phyloP scores from a whole-genome alignment of 2,797 vertebrate genomes.

The Ispidina picta region DNA sequence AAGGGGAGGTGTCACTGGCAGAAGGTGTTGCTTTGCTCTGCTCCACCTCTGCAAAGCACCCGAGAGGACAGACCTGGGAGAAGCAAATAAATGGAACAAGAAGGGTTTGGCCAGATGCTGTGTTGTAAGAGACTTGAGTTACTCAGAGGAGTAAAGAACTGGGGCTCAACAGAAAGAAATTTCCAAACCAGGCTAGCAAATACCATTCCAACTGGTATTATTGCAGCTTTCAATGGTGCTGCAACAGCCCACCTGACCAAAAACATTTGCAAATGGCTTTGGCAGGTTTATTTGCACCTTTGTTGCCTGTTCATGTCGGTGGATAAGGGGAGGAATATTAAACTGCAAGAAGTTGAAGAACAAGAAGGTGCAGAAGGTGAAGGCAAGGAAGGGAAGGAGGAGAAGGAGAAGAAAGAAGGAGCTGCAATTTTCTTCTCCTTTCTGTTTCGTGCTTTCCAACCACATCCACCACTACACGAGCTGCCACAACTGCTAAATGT shows the following conservation, averaged over 20 bases:
- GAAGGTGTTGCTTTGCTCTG: not conserved
- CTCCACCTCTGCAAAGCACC: not conserved
- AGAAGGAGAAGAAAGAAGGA: not conserved
- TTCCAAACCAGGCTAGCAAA: not conserved
- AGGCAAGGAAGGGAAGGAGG: not conserved
- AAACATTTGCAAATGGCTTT: not conserved
- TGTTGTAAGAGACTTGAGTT: not conserved
- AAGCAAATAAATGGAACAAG: not conserved
- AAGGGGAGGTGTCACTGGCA: not conserved
- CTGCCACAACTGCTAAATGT: constrained; percentile 11
- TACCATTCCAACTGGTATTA: not conserved
- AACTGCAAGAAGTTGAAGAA: not conserved
- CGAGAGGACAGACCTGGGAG: not conserved
- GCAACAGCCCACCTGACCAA: not conserved
- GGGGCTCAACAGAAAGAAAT: not conserved
- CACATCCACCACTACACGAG: not conserved
- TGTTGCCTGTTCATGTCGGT: not conserved
- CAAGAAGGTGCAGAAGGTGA: too few species aligned
- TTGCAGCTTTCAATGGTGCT: not conserved
- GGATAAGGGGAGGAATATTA: not conserved
- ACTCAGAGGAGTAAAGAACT: not conserved
- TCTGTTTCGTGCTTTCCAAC: constrained; percentile 17
- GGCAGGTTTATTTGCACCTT: not conserved
- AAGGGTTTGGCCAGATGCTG: not conserved
- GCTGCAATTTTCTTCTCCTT: not conserved